Percentiles rank a stretch among this genome's conserved stretches.
Conservation (phyloP, 2,797 vertebrate species). For the Adelosebastes latens region DNA sequence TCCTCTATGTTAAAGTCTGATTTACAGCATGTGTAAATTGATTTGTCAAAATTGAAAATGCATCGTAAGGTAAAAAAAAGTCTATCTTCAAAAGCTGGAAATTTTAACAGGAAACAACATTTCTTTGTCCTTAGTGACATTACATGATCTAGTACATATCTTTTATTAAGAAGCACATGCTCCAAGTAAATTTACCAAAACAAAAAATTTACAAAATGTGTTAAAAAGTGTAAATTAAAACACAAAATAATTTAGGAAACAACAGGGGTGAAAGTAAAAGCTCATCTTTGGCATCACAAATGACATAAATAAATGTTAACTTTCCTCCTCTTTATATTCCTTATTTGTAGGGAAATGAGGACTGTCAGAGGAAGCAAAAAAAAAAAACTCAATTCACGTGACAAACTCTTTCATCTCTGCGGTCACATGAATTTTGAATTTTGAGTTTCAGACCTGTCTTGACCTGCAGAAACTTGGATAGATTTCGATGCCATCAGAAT, state of each 20-base stretch:
- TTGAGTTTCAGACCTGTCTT: neutral
- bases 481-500: slow-evolving; percentile 2
- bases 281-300: neutral
- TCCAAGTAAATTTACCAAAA: neutral
- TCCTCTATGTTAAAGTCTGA: neutral
- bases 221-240: neutral
- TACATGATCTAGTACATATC: neutral
- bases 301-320: neutral
- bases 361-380: neutral
- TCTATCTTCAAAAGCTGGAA: neutral
- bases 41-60: neutral
- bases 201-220: neutral
- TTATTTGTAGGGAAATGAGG: no score
- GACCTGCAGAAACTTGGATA: neutral
- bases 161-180: neutral
- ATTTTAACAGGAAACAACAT: no score
- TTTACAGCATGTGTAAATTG: neutral
- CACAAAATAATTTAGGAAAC: neutral
- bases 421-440: neutral
- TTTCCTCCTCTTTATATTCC: neutral
- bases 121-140: no score
- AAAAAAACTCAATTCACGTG: neutral
- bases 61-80: neutral
- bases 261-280: neutral
- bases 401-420: neutral